phyloP scores from a whole-genome alignment of 2,888 invertebrate species.

The Melieria picta region DNA sequence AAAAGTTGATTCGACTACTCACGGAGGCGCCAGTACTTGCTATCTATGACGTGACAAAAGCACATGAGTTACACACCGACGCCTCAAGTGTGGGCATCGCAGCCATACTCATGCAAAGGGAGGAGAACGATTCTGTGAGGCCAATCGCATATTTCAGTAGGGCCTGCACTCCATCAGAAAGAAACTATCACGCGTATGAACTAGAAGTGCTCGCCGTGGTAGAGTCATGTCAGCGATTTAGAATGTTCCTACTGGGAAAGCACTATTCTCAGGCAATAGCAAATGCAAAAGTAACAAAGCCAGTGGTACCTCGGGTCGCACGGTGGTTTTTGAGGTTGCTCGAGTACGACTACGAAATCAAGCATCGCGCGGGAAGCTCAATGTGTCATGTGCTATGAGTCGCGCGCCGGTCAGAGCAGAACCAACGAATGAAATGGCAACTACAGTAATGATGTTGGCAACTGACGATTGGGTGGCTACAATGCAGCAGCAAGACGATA shows the following conservation, averaged over 20 bases:
- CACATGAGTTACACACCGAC: conserved; percentile 54
- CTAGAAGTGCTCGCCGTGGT: conserved; percentile 34
- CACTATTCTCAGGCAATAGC: conserved; percentile 32
- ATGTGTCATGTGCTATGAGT: conserved; percentile 30
- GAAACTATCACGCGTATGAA: conserved; percentile 34
- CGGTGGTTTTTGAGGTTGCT: conserved; percentile 12
- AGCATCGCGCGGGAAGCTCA: conserved; percentile 12
- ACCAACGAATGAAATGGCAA: not conserved
- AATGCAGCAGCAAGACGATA: too few relatives aligned
- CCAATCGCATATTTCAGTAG: conserved; percentile 36
- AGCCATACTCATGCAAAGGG: conserved; percentile 54
- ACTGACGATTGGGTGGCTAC: too few relatives aligned
- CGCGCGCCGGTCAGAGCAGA: conserved; percentile 9
- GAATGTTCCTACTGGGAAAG: conserved; percentile 38
- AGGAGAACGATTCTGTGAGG: conserved; percentile 41
- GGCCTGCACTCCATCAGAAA: conserved; percentile 30
- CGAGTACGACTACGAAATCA: conserved; percentile 15
- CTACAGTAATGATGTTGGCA: too few relatives aligned
- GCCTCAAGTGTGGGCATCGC: conserved; percentile 52
- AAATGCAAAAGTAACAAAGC: conserved; percentile 33
- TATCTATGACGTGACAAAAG: conserved; percentile 36
- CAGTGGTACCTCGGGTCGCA: conserved; percentile 20
- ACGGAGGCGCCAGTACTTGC: conserved; percentile 48
- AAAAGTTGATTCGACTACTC: conserved; percentile 45
- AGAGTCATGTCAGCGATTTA: conserved; percentile 36